A percentile compares a stretch with the other conserved stretches of the same genome.
These are phyloP conservation scores for Microtus oregoni DNA, from an alignment of 2,113 vertebrate genomes.

Conservation along the genomic window DNA sequence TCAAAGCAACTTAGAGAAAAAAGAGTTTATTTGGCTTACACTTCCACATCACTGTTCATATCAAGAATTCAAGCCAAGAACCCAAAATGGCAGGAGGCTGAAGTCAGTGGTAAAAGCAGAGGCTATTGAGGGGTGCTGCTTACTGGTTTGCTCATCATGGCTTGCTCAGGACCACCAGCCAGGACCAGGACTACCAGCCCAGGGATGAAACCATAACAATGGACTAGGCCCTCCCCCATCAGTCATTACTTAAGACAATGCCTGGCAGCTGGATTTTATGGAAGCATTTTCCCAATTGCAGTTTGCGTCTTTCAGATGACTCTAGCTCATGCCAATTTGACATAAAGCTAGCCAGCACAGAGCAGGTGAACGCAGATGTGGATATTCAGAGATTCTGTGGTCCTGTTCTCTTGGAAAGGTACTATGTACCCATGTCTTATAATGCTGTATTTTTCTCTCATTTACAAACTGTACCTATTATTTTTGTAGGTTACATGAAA, in stretches of 20 bases:
- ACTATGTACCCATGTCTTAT: constrained; percentile 53
- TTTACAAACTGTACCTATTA: constrained; percentile 19
- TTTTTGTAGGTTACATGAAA: constrained; percentile 77
- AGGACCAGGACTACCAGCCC: background rate
- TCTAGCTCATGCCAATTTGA: background rate
- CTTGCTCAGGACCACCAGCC: background rate
- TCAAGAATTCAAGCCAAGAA: background rate
- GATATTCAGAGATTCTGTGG: background rate
- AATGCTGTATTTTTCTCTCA: constrained; percentile 29
- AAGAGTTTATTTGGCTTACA: background rate
- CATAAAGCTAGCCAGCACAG: background rate
- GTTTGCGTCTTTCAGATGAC: background rate
- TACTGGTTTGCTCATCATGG: background rate
- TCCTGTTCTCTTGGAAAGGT: constrained; percentile 22
- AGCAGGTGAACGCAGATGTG: constrained; percentile 50
- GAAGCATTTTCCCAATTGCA: background rate
- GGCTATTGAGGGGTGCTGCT: background rate
- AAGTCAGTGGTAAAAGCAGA: background rate
- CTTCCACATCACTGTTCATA: background rate
- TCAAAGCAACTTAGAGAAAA: background rate
- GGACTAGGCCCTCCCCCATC: fast-evolving
- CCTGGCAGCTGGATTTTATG: background rate
- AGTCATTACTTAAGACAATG: background rate
- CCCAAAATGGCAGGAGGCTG: background rate
- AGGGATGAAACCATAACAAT: background rate